Base-by-base conservation (phyloP, 2,113 vertebrate species). In the Megaceryle torquata region DNA sequence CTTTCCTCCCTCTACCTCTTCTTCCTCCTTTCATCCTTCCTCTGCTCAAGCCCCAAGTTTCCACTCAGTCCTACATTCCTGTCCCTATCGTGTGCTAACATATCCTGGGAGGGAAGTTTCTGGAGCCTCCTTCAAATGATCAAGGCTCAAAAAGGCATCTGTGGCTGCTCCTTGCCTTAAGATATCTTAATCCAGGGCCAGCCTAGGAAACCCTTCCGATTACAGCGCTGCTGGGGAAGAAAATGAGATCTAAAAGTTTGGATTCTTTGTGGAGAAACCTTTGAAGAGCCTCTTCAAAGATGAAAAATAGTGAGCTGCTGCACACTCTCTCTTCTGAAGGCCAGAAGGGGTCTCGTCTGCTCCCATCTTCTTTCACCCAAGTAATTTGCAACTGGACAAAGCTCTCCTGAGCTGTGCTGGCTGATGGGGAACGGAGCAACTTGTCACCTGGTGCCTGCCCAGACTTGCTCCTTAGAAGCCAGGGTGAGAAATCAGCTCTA, bases 221-320 rank as follows among this genome's bases (percentile, higher is more conserved):
- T 65, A 79, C 67, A 86, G 71, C 39, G 31, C 89, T 89, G 75
- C 89, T 63, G 67, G 86, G 44, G 56, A 96, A 88, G 79, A 4
- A 85, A 82, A 86, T 15, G 71, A 91, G 87, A 95, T 96, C 91
- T 94, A 24, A 93, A 95, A 88, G 71, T 88, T 93, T 48, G 51
- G 39, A 21, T 88, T 91, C 82, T 96, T 96, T 94, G 91, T 93
- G 79, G 22, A 93, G 90, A 91, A 95, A 68, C 41, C 86, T 96
- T 90, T 95, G 94, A 96, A 96, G 79, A 92, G 41, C 43, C 37
- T 94, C 89, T 82, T 88, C 57, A 91, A 94, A 93, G 94, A 85
- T 67, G 43, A 93, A 54, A 77, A 76, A n/a, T 2, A 25, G 71
- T 29, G 56, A 94, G 53, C 71, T 1, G 44, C 90, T 92, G 90